These are phyloP conservation scores for Nematolebias whitei DNA, from an alignment of 2,113 vertebrate genomes.

Conservation along the genomic window DNA sequence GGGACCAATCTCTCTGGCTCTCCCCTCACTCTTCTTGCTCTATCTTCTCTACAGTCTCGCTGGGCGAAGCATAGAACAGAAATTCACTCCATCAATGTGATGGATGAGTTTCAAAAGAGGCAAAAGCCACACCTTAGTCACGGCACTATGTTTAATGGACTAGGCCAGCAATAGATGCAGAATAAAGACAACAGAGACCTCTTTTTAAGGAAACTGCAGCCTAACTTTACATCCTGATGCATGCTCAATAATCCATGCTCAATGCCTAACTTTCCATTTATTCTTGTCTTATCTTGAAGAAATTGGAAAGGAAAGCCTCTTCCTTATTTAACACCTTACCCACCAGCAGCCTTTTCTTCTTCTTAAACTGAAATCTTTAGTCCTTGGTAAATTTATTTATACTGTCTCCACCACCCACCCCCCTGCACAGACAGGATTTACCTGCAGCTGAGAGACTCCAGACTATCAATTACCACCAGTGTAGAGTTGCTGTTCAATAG, in stretches of 20 bases:
- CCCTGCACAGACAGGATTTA: slow-evolving; percentile 71
- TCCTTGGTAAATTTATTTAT: slow-evolving; percentile 69
- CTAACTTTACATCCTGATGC: slow-evolving; percentile 21
- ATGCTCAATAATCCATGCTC: too few species aligned
- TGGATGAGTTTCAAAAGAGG: slow-evolving; percentile 42
- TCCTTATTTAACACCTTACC: slow-evolving; percentile 40
- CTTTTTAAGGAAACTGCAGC: slow-evolving; percentile 11
- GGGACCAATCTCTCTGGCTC: slow-evolving; percentile 56
- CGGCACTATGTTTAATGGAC: slow-evolving; percentile 15
- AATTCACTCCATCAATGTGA: slow-evolving; percentile 52
- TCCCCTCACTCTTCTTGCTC: slow-evolving; percentile 22
- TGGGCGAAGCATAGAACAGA: slow-evolving; percentile 22
- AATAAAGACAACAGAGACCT: slow-evolving; percentile 23
- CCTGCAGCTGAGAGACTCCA: slow-evolving; percentile 80
- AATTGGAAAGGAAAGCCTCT: slow-evolving; percentile 10
- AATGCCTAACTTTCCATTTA: slow-evolving; percentile 29
- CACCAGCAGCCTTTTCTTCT: slow-evolving; percentile 26
- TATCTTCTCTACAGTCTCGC: slow-evolving; percentile 19
- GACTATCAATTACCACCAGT: slow-evolving; percentile 80
- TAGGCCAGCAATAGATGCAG: slow-evolving; percentile 13
- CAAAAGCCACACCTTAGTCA: slow-evolving; percentile 33
- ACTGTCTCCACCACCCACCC: slow-evolving; percentile 20
- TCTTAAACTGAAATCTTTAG: slow-evolving; percentile 66
- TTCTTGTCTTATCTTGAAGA: slow-evolving; percentile 19
- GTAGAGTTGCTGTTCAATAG: slow-evolving; percentile 69